Evolutionary conservation across 1,140 invertebrate genomes (phyloP), one percentile per base, ranked within the genome.

Genomic region (Euwallacea similis): DNA sequence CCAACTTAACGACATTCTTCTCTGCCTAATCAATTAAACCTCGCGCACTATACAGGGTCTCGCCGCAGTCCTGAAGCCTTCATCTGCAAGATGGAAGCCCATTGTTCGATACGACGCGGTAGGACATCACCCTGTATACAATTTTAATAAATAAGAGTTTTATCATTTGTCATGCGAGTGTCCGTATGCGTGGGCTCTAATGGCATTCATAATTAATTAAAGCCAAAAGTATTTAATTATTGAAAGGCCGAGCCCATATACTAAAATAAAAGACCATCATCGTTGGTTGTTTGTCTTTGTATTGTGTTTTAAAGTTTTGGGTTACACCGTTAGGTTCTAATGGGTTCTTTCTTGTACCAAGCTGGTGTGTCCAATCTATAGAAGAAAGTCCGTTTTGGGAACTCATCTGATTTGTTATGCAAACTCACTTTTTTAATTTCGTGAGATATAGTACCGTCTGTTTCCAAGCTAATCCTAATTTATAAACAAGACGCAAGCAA

Each of bases 171-270:
- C 74, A 75, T 73, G 56, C 46, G 58, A 69, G 66, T 66, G 74
- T 75, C 58, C 54, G 65, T 73, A 56, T 73, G 74, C 61, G 69
- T 64, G 67, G 68, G 55, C 69, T 33, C 70, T 72, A 75, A 75
- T 73, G 67, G 66, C 58, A 74, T 75, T 71, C 67, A 70, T 75
- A 75, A 75, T 74, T 75, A 71, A 75, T 73, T 75, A 75, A 74
- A 74, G 73, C 66, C 58, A 69, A 58, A 69, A 74, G 43, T 67
- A 74, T 73, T 73, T 73, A 73, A 75, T 75, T 70, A 75, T 73
- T 73, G 58, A 50, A 68, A 7, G 43, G 41, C 43, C 56, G 15
- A 53, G 66, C 66, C 66, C 66, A 68, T 68, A 68, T 60, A 68
- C 56, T 33, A 61, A 60, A 60, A 59, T 61, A 50, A 68, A 68